Evolutionary conservation across 2,888 invertebrate genomes (phyloP).

Genomic region (Oligia latruncula): DNA sequence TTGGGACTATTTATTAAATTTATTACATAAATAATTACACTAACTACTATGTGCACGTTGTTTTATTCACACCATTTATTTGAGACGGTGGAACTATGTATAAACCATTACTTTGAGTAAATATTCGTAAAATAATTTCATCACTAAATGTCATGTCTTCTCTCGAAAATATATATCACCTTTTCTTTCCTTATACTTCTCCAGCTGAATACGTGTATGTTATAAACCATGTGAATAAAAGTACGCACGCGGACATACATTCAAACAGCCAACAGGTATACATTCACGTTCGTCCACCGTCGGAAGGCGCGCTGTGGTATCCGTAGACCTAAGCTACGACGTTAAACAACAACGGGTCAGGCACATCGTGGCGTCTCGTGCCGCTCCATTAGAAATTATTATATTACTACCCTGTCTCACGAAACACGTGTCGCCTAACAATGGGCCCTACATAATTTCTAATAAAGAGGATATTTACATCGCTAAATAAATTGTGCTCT

Average conservation of each 20-base stretch:
- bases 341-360: slow-evolving; percentile 78
- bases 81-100: slow-evolving; percentile 47
- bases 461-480: slow-evolving; percentile 66
- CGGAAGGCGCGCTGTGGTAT: slow-evolving; percentile 75
- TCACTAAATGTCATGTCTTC: slow-evolving; percentile 57
- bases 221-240: slow-evolving; percentile 60
- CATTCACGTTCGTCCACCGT: slow-evolving; percentile 60
- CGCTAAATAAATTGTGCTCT: slow-evolving; percentile 73
- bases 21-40: slow-evolving; percentile 79
- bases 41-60: slow-evolving; percentile 73
- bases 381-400: slow-evolving; percentile 68
- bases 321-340: slow-evolving; percentile 68
- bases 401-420: slow-evolving; percentile 66
- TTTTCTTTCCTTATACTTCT: slow-evolving; percentile 24
- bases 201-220: slow-evolving; percentile 31
- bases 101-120: slow-evolving; percentile 57
- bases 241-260: slow-evolving; percentile 51
- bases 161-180: slow-evolving; percentile 54
- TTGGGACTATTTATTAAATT: slow-evolving; percentile 74
- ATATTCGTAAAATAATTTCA: slow-evolving; percentile 64
- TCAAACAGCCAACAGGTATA: slow-evolving; percentile 61
- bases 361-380: slow-evolving; percentile 84
- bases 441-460: slow-evolving; percentile 64
- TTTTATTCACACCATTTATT: slow-evolving; percentile 70
- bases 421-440: slow-evolving; percentile 41